Conservation (phyloP, 1,140 invertebrate genomes). For the Drosophila saltans region DNA sequence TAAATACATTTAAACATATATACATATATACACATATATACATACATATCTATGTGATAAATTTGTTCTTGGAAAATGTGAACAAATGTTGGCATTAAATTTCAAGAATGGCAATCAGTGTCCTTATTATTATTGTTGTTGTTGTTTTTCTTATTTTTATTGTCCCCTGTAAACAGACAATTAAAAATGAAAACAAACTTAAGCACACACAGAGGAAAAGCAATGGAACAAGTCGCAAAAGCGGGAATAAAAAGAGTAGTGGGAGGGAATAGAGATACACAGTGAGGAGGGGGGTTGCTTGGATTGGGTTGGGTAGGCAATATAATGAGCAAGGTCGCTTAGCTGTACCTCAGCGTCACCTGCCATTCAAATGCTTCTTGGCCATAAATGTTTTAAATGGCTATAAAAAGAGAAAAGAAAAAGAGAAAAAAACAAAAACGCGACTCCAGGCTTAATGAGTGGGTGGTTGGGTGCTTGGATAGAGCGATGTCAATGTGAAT, state of each 20-base stretch:
- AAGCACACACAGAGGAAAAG: constrained; percentile 19
- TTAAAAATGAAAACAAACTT: constrained; percentile 59
- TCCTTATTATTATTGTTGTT: constrained; percentile 25
- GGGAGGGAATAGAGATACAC: too few relatives aligned
- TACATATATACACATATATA: too few relatives aligned
- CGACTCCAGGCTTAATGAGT: constrained; percentile 2
- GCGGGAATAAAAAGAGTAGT: neutral
- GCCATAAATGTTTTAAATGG: constrained; percentile 78
- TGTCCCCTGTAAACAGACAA: constrained; percentile 60
- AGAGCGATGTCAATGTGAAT: constrained; percentile 23
- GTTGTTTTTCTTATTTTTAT: neutral
- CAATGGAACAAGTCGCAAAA: neutral
- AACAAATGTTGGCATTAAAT: constrained; percentile 34
- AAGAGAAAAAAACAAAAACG: neutral
- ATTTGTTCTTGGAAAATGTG: constrained; percentile 2
- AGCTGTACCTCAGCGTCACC: constrained; percentile 38
- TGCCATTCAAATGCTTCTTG: constrained; percentile 69
- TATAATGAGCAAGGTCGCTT: constrained; percentile 71
- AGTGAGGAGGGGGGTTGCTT: neutral
- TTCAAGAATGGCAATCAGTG: constrained; percentile 58
- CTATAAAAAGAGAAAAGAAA: constrained; percentile 43
- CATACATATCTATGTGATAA: neutral
- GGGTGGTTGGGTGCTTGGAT: constrained; percentile 10
- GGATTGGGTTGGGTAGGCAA: neutral
- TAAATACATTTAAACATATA: constrained; percentile 26